phyloP scores from a whole-genome alignment of 1,140 invertebrate species.

The Caenorhabditis remanei region DNA sequence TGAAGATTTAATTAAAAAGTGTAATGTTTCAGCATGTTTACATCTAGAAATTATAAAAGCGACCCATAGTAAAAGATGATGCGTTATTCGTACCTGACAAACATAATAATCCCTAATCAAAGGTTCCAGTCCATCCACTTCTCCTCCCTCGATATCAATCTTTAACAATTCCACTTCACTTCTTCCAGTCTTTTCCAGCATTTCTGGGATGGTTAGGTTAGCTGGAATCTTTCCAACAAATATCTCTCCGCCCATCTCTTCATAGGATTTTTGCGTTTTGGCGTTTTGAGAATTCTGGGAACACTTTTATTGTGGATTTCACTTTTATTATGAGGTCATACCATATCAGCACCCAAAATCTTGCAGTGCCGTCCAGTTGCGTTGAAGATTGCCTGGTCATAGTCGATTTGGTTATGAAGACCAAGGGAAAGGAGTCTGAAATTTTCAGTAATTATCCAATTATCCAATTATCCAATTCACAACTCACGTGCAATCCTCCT shows the following conservation, averaged over 20 bases:
- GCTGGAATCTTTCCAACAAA: constrained; percentile 48
- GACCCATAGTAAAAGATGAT: too few species aligned
- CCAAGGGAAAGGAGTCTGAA: background rate
- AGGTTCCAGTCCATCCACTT: background rate
- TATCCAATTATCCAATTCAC: background rate
- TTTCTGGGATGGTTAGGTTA: background rate
- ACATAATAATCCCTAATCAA: constrained; percentile 21
- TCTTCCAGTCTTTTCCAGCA: background rate
- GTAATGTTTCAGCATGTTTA: background rate
- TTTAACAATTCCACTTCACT: background rate
- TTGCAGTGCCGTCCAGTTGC: background rate
- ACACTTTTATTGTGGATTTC: background rate
- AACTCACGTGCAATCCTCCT: background rate
- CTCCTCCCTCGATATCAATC: constrained; percentile 15
- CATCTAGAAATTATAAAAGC: too few species aligned
- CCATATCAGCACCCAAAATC: constrained; percentile 1
- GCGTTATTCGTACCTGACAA: background rate
- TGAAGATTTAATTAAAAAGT: background rate
- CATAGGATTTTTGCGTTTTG: background rate
- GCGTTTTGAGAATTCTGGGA: background rate
- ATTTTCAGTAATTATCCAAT: too few species aligned
- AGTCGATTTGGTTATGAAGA: constrained; percentile 17
- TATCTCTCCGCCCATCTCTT: background rate
- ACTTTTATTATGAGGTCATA: background rate
- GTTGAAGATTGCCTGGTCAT: background rate